Base-by-base conservation (phyloP, 2,797 vertebrate genomes). In the Mormyrops boulengeri region DNA sequence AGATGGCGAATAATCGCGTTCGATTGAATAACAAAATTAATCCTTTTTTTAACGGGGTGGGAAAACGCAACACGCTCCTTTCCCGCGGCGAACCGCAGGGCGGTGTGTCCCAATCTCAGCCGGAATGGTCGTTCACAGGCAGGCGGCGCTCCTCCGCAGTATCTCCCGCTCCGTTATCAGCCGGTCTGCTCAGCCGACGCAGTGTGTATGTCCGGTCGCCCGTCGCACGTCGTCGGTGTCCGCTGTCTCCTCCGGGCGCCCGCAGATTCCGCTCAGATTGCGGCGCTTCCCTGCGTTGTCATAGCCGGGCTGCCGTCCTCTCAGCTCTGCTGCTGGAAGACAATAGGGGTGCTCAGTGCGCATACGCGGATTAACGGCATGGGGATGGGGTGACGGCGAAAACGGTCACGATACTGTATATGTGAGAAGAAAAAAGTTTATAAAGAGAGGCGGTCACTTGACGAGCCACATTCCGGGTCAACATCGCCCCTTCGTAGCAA, bases 311-410 rank as follows among this genome's bases (percentile, higher is more conserved):
- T 93, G 92, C 93, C 92, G 91, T 87, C 53, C 88, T 44, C 89
- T 49, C 82, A 3, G 92, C 91, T 62, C 92, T 92, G 60, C 93
- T 90, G 92, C 91, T 89, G 89, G 80, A 92, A 95, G 94, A 96
- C 96, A 96, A 96, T 96, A 92, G 95, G 94, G 92, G 91, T 89
- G 91, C 92, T 90, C 92, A 95, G 94, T 96, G 96, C 95, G 96
- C 95, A 96, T 91, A 91, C 95, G 95, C 95, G 90, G 92, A 94
- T 93, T 93, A 92, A 85, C 93, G 91, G 93, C 17, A 12, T 85
- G 89, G 84, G 92, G 91, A 92, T 92, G 85, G 90, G 22, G 62
- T 85, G 90, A 87, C 50, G 86, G 55, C 57, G 86, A 88, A 55
- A 84, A 85, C 77, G 26, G 34, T 62, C 38, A 88, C 41, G 22